A percentile compares a stretch with the other conserved stretches of the same genome.
phyloP scores from a whole-genome alignment of 2,888 invertebrate species.

The Acanthosoma haemorrhoidale region DNA sequence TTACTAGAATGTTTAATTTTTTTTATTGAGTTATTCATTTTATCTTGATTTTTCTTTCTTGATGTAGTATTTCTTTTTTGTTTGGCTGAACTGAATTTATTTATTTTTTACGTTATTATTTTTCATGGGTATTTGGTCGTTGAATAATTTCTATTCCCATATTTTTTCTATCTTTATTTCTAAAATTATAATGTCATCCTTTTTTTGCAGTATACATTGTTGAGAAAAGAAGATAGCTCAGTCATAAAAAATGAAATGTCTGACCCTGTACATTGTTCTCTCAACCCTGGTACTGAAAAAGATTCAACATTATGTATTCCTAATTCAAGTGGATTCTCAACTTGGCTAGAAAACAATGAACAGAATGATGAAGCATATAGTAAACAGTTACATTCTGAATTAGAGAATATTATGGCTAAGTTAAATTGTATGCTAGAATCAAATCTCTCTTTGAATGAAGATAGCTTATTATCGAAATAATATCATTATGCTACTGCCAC shows the following conservation, averaged over 20 bases:
- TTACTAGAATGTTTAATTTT: no score
- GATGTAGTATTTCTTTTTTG: no score
- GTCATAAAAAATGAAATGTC: background rate
- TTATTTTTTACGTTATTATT: no score
- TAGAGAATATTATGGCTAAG: slow-evolving; percentile 63
- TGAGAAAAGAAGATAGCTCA: background rate
- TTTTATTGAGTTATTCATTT: no score
- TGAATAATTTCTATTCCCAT: background rate
- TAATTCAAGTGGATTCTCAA: slow-evolving; percentile 37
- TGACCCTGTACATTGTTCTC: background rate
- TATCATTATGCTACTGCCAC: background rate
- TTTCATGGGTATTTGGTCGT: background rate
- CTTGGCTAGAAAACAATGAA: slow-evolving; percentile 35
- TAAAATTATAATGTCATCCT: no score
- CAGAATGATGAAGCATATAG: slow-evolving; percentile 33
- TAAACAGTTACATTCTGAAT: slow-evolving; percentile 48
- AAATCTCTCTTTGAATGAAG: slow-evolving; percentile 48
- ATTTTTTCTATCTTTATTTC: no score
- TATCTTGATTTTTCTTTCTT: no score
- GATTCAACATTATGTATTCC: slow-evolving; percentile 26
- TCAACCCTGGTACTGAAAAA: background rate
- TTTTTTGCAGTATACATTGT: background rate
- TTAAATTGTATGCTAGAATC: slow-evolving; percentile 65
- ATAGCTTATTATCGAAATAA: background rate
- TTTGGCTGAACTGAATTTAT: no score